A percentile compares a stretch with the other conserved stretches of the same genome.
Evolutionary conservation across 2,113 vertebrate genomes (phyloP).

Genomic region (Odocoileus hemionus): DNA sequence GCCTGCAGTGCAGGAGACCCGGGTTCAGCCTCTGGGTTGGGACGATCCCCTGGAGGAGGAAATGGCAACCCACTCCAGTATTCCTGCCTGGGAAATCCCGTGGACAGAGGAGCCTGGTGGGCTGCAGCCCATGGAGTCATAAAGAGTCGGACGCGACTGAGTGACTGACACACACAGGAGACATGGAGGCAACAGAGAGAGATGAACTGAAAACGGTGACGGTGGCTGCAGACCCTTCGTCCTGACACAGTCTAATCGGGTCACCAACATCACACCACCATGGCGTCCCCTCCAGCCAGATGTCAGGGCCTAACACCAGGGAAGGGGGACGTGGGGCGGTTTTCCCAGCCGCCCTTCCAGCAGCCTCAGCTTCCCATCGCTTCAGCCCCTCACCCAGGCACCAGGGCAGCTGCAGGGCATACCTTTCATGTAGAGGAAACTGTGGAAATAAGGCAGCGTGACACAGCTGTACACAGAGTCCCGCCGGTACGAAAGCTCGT

Average conservation of each 20-base stretch:
- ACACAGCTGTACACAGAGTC: slow-evolving; percentile 98
- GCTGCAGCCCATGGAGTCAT: not conserved
- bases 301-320: not conserved
- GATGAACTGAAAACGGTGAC: fast-evolving
- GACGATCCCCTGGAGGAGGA: not conserved
- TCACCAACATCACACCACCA: fast-evolving
- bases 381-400: fast-evolving
- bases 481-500: slow-evolving; percentile 91
- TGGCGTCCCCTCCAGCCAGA: not conserved
- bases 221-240: not conserved
- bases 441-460: slow-evolving; percentile 97
- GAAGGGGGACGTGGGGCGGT: fast-evolving
- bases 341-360: not conserved
- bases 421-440: slow-evolving; percentile 98
- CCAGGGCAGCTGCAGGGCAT: not conserved
- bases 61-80: not conserved
- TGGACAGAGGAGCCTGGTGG: not conserved
- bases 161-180: not conserved
- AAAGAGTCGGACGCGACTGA: not conserved
- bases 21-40: not conserved
- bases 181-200: not conserved
- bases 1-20: not conserved
- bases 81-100: not conserved
- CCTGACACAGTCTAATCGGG: fast-evolving
- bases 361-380: not conserved